Evolutionary conservation across 30 jellyfish, hydroid and myxozoan genomes (phyloP).

Genomic region (Catostylus mosaicus): DNA sequence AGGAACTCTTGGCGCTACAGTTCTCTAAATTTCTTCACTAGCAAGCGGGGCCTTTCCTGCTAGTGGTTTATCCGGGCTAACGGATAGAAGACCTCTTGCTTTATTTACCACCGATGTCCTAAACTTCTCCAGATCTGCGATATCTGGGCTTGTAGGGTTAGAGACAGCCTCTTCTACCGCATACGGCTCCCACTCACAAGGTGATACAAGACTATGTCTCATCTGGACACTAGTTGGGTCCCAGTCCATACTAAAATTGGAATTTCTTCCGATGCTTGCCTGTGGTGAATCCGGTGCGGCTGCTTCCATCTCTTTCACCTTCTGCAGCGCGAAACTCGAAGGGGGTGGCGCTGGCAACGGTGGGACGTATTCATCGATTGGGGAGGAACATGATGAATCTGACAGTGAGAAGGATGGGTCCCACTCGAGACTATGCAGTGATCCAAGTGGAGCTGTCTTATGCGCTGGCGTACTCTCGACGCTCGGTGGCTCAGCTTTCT

Average conservation of each 20-base stretch:
- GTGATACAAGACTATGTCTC: slow-evolving; percentile 68
- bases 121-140: slow-evolving; percentile 10
- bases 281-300: slow-evolving; percentile 65
- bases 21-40: slow-evolving; percentile 37
- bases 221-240: slow-evolving; percentile 85
- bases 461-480: slow-evolving; percentile 45
- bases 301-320: slow-evolving; percentile 57
- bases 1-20: too few species aligned
- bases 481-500: slow-evolving; percentile 14
- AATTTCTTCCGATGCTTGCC: slow-evolving; percentile 63
- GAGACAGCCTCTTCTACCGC: slow-evolving; percentile 77
- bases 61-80: slow-evolving; percentile 13
- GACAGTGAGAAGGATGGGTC: slow-evolving; percentile 78
- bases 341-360: slow-evolving; percentile 79
- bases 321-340: slow-evolving; percentile 58
- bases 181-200: slow-evolving; percentile 89
- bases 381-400: slow-evolving; percentile 79
- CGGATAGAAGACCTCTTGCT: neutral
- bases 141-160: slow-evolving; percentile 60
- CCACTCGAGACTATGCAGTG: slow-evolving; percentile 60
- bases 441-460: slow-evolving; percentile 37
- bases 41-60: slow-evolving; percentile 57
- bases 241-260: slow-evolving; percentile 88
- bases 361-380: slow-evolving; percentile 65
- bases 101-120: neutral